Evolutionary conservation across 2,888 invertebrate species (phyloP).

Genomic region (Amaurobius ferox): DNA sequence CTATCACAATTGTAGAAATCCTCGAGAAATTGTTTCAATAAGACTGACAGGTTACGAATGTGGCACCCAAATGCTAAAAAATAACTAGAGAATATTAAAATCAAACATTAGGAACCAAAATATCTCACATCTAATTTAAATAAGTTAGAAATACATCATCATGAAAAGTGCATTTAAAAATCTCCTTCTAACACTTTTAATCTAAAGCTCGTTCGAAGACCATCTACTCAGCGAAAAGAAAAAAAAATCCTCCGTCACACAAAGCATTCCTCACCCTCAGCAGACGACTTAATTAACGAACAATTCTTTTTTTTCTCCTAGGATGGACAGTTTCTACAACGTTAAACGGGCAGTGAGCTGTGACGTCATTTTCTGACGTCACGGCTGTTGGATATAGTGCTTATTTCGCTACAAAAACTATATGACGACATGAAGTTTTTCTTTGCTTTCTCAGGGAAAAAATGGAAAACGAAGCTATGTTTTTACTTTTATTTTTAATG

Average conservation of each 20-base stretch:
- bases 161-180: too few species aligned
- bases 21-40: too few species aligned
- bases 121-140: too few species aligned
- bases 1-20: too few species aligned
- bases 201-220: background rate
- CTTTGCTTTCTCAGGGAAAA: background rate
- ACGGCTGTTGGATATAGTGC: slow-evolving; percentile 37
- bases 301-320: background rate
- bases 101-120: too few species aligned
- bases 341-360: slow-evolving; percentile 44
- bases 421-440: background rate
- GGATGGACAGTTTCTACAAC: slow-evolving; percentile 51
- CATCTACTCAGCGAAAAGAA: background rate
- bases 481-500: background rate
- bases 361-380: slow-evolving; percentile 66
- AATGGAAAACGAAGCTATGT: background rate
- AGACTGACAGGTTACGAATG: too few species aligned
- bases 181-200: background rate
- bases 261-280: slow-evolving; percentile 12
- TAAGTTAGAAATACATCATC: too few species aligned
- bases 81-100: too few species aligned
- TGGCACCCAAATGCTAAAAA: too few species aligned
- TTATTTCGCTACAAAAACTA: slow-evolving; percentile 33
- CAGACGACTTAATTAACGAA: slow-evolving; percentile 21
- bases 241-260: too few species aligned